A percentile compares a stretch with the other conserved stretches of the same genome.
These are phyloP conservation scores for Paragorgia papillata DNA, from an alignment of 92 coral and sea anemone species.

Conservation along the genomic window DNA sequence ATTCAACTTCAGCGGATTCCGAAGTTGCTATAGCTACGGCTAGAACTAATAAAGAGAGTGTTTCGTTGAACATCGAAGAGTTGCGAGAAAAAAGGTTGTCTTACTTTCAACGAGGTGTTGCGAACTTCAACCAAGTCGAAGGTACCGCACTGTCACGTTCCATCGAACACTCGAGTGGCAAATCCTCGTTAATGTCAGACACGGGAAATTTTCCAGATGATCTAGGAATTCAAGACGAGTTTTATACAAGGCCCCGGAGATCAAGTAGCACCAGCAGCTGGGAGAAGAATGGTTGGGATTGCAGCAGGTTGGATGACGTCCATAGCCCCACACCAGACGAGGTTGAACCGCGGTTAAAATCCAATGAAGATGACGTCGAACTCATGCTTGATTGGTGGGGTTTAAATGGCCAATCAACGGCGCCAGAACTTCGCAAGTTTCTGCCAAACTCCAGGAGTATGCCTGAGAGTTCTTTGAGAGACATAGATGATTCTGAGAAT, in stretches of 20 bases:
- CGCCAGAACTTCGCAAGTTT: conserved; percentile 7
- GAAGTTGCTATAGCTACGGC: neutral
- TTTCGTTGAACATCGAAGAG: conserved; percentile 64
- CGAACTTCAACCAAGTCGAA: neutral
- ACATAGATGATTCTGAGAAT: neutral
- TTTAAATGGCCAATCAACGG: conserved; percentile 62
- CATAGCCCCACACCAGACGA: neutral
- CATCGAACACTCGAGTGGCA: conserved; percentile 9
- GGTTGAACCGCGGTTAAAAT: neutral
- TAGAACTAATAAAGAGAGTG: conserved; percentile 20
- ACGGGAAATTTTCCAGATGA: neutral
- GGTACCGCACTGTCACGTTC: too few relatives aligned
- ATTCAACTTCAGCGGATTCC: neutral
- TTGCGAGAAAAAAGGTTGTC: conserved; percentile 76
- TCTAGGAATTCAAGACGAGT: neutral
- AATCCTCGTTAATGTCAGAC: neutral
- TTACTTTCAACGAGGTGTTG: conserved; percentile 34
- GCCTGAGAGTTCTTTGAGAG: neutral
- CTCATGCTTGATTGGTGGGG: conserved; percentile 81
- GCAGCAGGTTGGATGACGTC: neutral
- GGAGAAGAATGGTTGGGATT: neutral
- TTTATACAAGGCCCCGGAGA: neutral
- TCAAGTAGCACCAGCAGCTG: neutral
- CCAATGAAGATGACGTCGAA: conserved; percentile 65
- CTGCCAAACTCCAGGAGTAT: neutral